Percentiles rank a stretch among this genome's conserved stretches.
phyloP scores from a whole-genome alignment of 2,888 invertebrate genomes.

The Lasioglossum pauxillum region DNA sequence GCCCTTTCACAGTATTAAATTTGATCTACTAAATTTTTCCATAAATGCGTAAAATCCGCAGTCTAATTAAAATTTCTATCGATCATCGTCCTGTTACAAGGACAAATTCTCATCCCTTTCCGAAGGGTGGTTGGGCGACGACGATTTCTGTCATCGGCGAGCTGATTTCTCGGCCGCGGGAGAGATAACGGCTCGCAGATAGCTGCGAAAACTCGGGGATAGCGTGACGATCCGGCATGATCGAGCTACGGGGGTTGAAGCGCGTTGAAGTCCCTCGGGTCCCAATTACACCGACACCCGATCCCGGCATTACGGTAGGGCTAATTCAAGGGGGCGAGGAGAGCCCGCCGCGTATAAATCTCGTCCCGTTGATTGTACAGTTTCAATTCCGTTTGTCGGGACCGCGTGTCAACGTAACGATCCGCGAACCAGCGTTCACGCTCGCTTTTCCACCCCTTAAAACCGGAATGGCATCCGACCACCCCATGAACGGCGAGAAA shows the following conservation, averaged over 20 bases:
- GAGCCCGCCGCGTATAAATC: constrained; percentile 80
- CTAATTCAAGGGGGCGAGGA: constrained; percentile 82
- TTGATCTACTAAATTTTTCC: too few relatives aligned
- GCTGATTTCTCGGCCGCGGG: constrained; percentile 19
- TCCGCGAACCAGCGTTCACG: neutral
- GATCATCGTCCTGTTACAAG: neutral
- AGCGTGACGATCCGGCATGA: constrained; percentile 63
- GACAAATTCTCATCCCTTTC: neutral
- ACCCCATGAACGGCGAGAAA: neutral
- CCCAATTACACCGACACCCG: constrained; percentile 85
- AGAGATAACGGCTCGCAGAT: constrained; percentile 27
- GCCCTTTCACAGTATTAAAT: too few relatives aligned
- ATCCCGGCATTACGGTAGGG: constrained; percentile 82
- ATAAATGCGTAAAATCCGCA: too few relatives aligned
- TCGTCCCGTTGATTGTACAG: constrained; percentile 78
- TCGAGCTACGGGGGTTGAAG: constrained; percentile 67
- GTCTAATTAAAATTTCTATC: neutral
- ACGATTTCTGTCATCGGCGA: constrained; percentile 12
- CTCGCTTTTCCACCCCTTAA: neutral
- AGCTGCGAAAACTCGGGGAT: constrained; percentile 67
- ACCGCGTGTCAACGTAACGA: constrained; percentile 6
- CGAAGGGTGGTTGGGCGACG: neutral
- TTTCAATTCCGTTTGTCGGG: constrained; percentile 73
- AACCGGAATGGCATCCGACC: neutral
- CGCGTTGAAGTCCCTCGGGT: constrained; percentile 81